Evolutionary conservation across 1,140 invertebrate species (phyloP).

Genomic region (Meteorus sp.): DNA sequence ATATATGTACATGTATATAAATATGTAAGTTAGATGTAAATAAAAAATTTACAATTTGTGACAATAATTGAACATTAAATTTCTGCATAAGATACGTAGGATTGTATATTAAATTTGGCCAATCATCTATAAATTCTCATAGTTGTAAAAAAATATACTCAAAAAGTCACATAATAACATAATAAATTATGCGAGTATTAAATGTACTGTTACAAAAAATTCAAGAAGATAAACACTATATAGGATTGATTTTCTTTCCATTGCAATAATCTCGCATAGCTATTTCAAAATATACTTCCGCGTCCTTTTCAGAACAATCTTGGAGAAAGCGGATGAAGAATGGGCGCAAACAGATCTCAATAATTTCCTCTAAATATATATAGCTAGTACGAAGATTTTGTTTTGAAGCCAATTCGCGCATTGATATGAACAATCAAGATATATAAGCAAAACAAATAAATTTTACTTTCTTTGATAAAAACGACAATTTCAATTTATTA

Average conservation of each 20-base stretch:
- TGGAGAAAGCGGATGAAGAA: too few species aligned
- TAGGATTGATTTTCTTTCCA: slow-evolving; percentile 8
- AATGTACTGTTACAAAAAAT: background rate
- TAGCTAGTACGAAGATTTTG: too few species aligned
- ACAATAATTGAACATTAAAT: background rate
- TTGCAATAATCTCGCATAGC: slow-evolving; percentile 15
- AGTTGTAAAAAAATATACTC: slow-evolving; percentile 13
- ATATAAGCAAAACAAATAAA: background rate
- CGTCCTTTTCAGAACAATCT: too few species aligned
- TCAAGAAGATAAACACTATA: background rate
- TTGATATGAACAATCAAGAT: too few species aligned
- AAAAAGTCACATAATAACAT: slow-evolving; percentile 13
- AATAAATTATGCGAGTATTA: slow-evolving; percentile 7
- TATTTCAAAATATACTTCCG: slow-evolving; percentile 14
- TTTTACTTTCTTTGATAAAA: slow-evolving; percentile 23
- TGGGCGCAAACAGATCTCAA: slow-evolving; percentile 16
- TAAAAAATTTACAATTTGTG: too few species aligned
- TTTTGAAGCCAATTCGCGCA: too few species aligned
- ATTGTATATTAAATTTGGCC: background rate
- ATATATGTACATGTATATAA: too few species aligned
- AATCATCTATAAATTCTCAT: slow-evolving; percentile 12
- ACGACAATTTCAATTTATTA: slow-evolving; percentile 41
- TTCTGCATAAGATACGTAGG: slow-evolving; percentile 1
- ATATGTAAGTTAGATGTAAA: too few species aligned
- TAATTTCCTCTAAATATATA: too few species aligned